Conservation (phyloP, 2,113 vertebrate genomes). For the Melozone crissalis region DNA sequence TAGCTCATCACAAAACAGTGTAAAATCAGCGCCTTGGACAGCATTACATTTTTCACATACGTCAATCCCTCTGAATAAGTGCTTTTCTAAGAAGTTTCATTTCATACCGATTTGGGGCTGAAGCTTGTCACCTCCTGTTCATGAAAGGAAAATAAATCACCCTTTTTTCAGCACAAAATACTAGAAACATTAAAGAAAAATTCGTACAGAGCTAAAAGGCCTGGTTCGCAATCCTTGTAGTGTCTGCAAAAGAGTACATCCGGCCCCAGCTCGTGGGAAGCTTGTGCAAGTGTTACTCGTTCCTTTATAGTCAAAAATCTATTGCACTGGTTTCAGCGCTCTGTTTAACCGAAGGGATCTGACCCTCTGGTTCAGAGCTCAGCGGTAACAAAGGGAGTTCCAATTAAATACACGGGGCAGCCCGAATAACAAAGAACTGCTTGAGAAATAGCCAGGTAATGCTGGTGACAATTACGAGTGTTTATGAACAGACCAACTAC, state of each 20-base stretch:
- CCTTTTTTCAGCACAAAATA: background rate
- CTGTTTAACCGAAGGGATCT: background rate
- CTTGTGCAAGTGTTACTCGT: background rate
- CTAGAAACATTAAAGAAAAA: background rate
- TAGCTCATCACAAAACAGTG: background rate
- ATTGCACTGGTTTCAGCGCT: background rate
- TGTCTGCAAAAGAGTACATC: background rate
- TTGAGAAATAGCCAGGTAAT: background rate
- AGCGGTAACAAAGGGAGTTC: slow-evolving; percentile 9
- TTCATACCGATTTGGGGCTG: background rate
- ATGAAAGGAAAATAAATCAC: background rate
- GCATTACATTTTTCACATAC: background rate
- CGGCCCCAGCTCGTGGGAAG: background rate
- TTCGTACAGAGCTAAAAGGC: rapidly evolving
- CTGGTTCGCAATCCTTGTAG: background rate
- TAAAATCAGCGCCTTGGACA: background rate
- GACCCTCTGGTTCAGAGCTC: background rate
- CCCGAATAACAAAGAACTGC: background rate
- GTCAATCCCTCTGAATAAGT: background rate
- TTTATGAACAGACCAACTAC: rapidly evolving
- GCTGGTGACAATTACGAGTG: rapidly evolving
- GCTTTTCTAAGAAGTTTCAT: background rate
- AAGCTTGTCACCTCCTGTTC: background rate
- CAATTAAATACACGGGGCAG: background rate
- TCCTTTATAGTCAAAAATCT: background rate